Base-by-base conservation (phyloP, 1,140 invertebrate genomes). In the Drosophila simulans region DNA sequence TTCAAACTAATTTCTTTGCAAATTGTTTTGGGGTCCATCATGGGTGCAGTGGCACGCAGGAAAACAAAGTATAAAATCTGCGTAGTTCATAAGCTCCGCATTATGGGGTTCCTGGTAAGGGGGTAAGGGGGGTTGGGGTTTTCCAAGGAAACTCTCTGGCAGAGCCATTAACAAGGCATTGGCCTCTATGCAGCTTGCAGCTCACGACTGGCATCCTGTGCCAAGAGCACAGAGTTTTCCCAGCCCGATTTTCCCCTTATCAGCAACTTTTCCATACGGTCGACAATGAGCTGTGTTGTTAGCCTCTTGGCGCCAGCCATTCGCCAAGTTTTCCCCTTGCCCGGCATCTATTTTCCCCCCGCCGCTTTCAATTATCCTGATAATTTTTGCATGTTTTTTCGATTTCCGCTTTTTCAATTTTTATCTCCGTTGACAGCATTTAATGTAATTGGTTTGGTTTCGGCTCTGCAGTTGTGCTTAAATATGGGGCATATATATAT, bases 381-480 rank as follows among this genome's bases (percentile, higher is more conserved):
- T 84, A 86, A 88, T 86, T 88, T 85, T 78, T 78, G 73, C 81
- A 73, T 78, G 60, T 63, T 86, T 86, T 80, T 75, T 54, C 55
- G 58, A 84, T 84, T 80, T 71, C 65, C 54, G 84, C 54, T 69
- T 70, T 60, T 72, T 60, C 52, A 37, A 40, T 49, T 65, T 49
- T 66, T 70, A 31, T 31, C 31, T 48, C 51, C 35, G 40, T 35
- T 56, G 37, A 37, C 17, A 68, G 62, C 64, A 77, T 86, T 86
- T 86, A 86, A 86, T 88, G 82, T 86, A 86, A 86, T 86, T 86
- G 82, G 69, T 65, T 86, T 63, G 54, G 75, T 52, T 81, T 81
- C 12, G 42, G 3, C 22, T 55, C 35, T 43, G 55, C 48, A 42
- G 20, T 48, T 27, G 25, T 53, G 73, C 56, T 49, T 66, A 62